Base-by-base conservation (phyloP, 2,797 vertebrate species). In the Trachops cirrhosus region DNA sequence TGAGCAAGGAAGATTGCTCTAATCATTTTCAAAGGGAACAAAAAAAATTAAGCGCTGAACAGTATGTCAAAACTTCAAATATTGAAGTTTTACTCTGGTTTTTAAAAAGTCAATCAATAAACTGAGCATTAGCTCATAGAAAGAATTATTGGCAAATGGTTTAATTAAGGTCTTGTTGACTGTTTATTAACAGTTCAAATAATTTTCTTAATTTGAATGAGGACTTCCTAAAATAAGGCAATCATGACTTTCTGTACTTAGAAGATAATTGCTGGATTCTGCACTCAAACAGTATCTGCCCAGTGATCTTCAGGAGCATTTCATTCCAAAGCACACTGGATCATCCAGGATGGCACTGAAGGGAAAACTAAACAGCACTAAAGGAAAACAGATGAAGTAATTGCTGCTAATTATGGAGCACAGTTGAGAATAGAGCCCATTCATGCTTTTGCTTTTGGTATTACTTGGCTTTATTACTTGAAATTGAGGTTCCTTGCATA, bases 1-100 rank as follows among this genome's bases (percentile, higher is more conserved):
- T n/a, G 91, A 95, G 73, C 95, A 97, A 75, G 67, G 86, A 95
- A 95, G 50, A 96, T 95, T 91, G 94, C 94, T 91, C 67, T 92
- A 88, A 93, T 95, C 78, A 95, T 96, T 97, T 97, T 93, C 89
- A 73, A 91, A 74, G 34, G 64, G 88, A 37, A 64, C 15, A 88
- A 92, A 94, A 96, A 77, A 92, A 62, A 68, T 73, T 93, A 94
- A 96, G 54, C 73, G 84, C 74, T 92, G 92, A 84, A 80, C 71
- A 94, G 87, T 48, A 92, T 57, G 92, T 95, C 92, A 75, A 94
- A 94, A 95, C 74, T 93, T 93, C 34, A 84, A 83, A 92, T 80
- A 18, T 21, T 59, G 3, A 96, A 86, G 37, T 75, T 96, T 95
- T 83, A 93, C 12, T 82, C 32, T 89, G 44, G 4, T 54, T 92